A percentile compares a stretch with the other conserved stretches of the same genome.
These are phyloP conservation scores for Geotrypetes seraphini DNA, from an alignment of 2,797 vertebrate genomes.

Conservation along the genomic window DNA sequence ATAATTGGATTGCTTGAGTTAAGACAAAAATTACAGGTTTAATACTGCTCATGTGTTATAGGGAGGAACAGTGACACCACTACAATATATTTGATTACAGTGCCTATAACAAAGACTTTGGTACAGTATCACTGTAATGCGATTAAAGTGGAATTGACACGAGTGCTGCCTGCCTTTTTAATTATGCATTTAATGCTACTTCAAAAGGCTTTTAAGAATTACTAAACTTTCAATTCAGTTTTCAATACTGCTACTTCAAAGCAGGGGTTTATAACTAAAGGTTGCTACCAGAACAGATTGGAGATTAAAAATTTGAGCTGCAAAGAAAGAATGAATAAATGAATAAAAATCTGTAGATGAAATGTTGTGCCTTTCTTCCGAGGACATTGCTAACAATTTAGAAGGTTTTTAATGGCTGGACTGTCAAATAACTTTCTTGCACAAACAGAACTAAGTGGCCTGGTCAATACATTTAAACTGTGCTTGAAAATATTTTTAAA, in stretches of 20 bases:
- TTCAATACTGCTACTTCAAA: not conserved
- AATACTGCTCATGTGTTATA: not conserved
- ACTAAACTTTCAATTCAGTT: not conserved
- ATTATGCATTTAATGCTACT: not conserved
- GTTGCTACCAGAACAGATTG: not conserved
- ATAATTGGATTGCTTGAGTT: not conserved
- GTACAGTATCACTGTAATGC: not conserved
- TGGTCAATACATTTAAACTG: too few species aligned
- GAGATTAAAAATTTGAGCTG: not conserved
- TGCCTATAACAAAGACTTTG: not conserved
- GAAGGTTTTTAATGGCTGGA: too few species aligned
- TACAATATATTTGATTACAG: rapidly evolving
- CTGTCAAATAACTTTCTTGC: too few species aligned
- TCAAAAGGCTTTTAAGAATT: not conserved
- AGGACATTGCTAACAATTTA: too few species aligned
- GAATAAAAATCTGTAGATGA: too few species aligned
- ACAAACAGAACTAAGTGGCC: too few species aligned
- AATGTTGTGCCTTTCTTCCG: too few species aligned
- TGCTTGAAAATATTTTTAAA: too few species aligned
- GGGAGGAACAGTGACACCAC: not conserved
- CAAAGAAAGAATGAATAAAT: not conserved
- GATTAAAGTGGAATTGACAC: not conserved
- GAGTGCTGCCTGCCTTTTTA: not conserved
- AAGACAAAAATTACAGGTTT: constrained; percentile 2
- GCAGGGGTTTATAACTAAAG: not conserved